phyloP scores from a whole-genome alignment of 2,888 invertebrate species.

The Drosophila pegasa region DNA sequence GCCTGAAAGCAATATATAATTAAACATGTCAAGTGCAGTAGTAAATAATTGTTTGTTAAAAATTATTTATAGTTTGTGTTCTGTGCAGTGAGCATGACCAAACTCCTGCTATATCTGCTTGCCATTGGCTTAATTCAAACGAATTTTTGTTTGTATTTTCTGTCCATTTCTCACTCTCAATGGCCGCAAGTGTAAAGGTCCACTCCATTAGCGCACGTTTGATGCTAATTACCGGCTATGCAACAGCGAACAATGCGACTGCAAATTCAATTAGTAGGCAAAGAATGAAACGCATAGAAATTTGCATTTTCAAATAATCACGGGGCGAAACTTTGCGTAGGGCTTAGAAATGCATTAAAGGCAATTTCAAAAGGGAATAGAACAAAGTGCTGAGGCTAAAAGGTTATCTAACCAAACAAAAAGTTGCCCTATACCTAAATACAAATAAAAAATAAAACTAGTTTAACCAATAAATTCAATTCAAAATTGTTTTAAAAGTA shows the following conservation, averaged over 20 bases:
- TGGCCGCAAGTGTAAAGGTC: background rate
- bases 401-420: background rate
- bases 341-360: background rate
- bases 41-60: no score
- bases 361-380: background rate
- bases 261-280: slow-evolving; percentile 19
- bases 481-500: background rate
- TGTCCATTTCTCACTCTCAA: background rate
- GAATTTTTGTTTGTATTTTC: slow-evolving; percentile 14
- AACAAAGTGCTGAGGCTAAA: background rate
- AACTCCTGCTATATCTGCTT: no score
- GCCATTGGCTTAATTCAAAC: no score
- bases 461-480: background rate
- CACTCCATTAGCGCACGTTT: slow-evolving; percentile 14
- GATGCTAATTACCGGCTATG: slow-evolving; percentile 21
- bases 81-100: no score
- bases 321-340: background rate
- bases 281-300: slow-evolving; percentile 1
- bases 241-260: slow-evolving; percentile 16
- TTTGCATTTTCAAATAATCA: slow-evolving; percentile 7
- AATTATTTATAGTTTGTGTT: background rate
- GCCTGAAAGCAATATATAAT: no score
- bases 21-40: no score
- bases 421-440: background rate
- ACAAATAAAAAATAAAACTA: no score